A percentile compares a stretch with the other conserved stretches of the same genome.
phyloP scores from a whole-genome alignment of 2,113 vertebrate genomes.

The Tachuris rubrigastra region DNA sequence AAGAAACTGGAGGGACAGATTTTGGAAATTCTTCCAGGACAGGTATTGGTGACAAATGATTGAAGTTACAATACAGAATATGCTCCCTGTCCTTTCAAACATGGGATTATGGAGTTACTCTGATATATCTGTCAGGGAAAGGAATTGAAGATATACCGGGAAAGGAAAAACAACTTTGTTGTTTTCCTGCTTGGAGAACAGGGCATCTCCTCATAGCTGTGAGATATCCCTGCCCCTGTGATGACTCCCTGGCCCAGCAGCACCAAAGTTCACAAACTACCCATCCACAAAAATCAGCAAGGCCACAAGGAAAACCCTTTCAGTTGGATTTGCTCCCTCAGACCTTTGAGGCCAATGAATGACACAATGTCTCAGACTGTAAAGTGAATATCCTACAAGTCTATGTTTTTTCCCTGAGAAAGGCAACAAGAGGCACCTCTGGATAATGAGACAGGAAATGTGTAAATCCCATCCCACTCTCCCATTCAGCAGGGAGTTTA shows the following conservation, averaged over 20 bases:
- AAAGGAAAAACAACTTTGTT: background rate
- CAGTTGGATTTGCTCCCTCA: background rate
- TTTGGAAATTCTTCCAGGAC: background rate
- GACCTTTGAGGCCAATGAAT: background rate
- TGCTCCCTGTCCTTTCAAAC: background rate
- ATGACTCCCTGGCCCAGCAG: background rate
- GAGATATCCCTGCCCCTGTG: background rate
- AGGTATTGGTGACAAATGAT: background rate
- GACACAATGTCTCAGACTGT: rapidly evolving
- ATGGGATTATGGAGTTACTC: background rate
- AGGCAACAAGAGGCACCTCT: background rate
- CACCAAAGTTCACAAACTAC: background rate
- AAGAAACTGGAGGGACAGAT: background rate
- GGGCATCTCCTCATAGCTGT: rapidly evolving
- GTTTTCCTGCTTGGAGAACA: background rate
- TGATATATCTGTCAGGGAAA: background rate
- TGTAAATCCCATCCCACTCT: conserved; percentile 23
- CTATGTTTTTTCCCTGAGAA: background rate
- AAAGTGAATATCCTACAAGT: background rate
- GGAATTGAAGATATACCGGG: background rate
- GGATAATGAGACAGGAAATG: conserved; percentile 1
- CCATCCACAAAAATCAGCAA: background rate
- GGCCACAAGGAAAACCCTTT: background rate
- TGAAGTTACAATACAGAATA: background rate
- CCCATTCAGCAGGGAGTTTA: background rate